Base-by-base conservation (phyloP, 37 sponge, comb jelly and placozoan species). In the Crambe crambe region DNA sequence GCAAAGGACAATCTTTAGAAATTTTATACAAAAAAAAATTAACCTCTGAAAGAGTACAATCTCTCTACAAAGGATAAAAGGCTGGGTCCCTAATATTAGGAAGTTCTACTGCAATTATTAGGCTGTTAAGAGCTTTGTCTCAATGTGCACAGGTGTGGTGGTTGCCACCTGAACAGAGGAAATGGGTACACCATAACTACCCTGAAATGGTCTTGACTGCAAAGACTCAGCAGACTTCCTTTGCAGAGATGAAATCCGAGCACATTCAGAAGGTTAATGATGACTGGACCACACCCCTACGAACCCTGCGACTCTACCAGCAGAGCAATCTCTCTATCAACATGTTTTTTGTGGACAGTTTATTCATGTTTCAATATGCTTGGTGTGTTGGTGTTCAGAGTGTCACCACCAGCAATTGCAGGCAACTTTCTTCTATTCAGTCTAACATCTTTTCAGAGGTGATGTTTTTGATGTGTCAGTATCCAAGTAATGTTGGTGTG, bases 121-220 rank as follows among this genome's bases (percentile, higher is more conserved):
- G n/a, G n/a, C n/a, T n/a, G n/a, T n/a, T n/a, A n/a, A n/a, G n/a
- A n/a, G n/a, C n/a, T n/a, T n/a, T n/a, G n/a, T n/a, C n/a, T n/a
- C n/a, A n/a, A n/a, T n/a, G n/a, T n/a, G n/a, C n/a, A n/a, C 68
- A 88, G 89, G 89, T 89, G 32, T 83, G 83, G 89, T 89, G 89
- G 89, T 61, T 89, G 36, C 34, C 66, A 6, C 29, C 34, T 17
- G 31, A 78, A 4, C 35, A 36, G 20, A 42, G 89, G 29, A 39
- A 67, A 3, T 68, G 67, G 64, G 84, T 83, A 27, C 15, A 12
- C 0, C 30, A 37, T 10, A 51, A 32, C 23, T 59, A 63, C 40
- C 84, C 89, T 30, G 68, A 61, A 63, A 60, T 89, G 58, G 32
- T 78, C 2, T 79, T 63, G 36, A 68, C 65, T 31, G 72, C 84